Evolutionary conservation across 2,113 vertebrate species (phyloP).

Genomic region (Cryptotis parvus): DNA sequence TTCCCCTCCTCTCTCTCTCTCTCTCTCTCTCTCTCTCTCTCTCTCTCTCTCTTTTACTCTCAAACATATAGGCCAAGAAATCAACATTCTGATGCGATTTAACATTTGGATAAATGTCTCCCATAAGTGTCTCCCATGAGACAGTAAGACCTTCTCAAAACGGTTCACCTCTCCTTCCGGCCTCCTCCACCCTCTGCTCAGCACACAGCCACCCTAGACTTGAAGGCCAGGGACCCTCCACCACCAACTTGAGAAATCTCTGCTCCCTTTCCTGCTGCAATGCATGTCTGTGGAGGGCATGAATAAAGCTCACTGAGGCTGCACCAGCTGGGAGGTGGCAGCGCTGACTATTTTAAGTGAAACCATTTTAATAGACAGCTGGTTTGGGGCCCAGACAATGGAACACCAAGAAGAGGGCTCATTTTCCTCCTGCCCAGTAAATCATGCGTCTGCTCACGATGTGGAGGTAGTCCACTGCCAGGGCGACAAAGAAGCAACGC

Average conservation of each 20-base stretch:
- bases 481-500: conserved; percentile 59
- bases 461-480: conserved; percentile 61
- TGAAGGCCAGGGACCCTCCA: conserved; percentile 25
- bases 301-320: conserved; percentile 51
- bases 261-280: conserved; percentile 67
- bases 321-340: conserved; percentile 77
- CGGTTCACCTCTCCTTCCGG: background rate
- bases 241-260: conserved; percentile 53
- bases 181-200: background rate
- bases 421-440: conserved; percentile 78
- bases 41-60: too few relatives aligned
- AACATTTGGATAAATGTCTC: too few relatives aligned
- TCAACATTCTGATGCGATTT: conserved; percentile 37
- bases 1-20: too few relatives aligned
- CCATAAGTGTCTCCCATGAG: too few relatives aligned
- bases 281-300: conserved; percentile 34
- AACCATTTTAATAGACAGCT: conserved; percentile 83
- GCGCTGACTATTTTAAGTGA: conserved; percentile 78
- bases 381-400: conserved; percentile 77
- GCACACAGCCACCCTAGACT: background rate
- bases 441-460: conserved; percentile 64
- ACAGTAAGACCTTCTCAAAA: conserved; percentile 33
- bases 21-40: too few relatives aligned
- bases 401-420: conserved; percentile 75
- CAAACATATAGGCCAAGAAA: conserved; percentile 14